Evolutionary conservation across 2,113 vertebrate genomes (phyloP).

Genomic region (Labrus mixtus): DNA sequence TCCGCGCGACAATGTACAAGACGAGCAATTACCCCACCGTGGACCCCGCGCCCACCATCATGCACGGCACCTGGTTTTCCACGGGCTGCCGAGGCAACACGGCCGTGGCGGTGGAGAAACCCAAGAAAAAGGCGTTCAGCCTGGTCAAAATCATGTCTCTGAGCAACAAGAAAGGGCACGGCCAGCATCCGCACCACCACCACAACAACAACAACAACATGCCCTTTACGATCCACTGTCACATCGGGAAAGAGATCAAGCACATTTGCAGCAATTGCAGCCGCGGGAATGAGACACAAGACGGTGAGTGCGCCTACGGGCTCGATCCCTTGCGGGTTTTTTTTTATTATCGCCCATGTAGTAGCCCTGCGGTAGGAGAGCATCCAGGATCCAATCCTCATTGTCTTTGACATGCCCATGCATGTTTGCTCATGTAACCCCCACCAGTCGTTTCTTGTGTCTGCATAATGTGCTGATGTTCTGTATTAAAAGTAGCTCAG

Average conservation of each 20-base stretch:
- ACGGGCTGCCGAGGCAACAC: constrained; percentile 82
- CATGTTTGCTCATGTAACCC: not conserved
- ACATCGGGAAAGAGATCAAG: constrained; percentile 98
- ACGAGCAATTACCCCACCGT: constrained; percentile 84
- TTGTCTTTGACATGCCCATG: not conserved
- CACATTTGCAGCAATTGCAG: constrained; percentile 99
- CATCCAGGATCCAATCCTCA: constrained; percentile 7
- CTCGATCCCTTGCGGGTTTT: constrained; percentile 25
- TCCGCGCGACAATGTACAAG: constrained; percentile 71
- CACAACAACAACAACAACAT: constrained; percentile 87
- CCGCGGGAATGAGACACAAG: constrained; percentile 91
- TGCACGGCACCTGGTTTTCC: constrained; percentile 83
- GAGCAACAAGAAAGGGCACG: constrained; percentile 84
- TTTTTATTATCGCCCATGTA: constrained; percentile 50
- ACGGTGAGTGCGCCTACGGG: constrained; percentile 88
- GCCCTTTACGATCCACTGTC: constrained; percentile 96
- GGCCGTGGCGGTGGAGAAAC: constrained; percentile 86
- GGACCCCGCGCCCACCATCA: constrained; percentile 84
- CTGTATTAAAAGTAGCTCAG: not conserved
- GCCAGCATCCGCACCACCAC: constrained; percentile 76
- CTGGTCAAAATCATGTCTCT: constrained; percentile 94
- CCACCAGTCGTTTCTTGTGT: not conserved
- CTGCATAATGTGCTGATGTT: not conserved
- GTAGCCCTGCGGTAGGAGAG: constrained; percentile 44
- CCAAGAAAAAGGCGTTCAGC: constrained; percentile 92